These are phyloP conservation scores for Macrochelys suwanniensis DNA, from an alignment of 2,797 vertebrate species.

Conservation along the genomic window DNA sequence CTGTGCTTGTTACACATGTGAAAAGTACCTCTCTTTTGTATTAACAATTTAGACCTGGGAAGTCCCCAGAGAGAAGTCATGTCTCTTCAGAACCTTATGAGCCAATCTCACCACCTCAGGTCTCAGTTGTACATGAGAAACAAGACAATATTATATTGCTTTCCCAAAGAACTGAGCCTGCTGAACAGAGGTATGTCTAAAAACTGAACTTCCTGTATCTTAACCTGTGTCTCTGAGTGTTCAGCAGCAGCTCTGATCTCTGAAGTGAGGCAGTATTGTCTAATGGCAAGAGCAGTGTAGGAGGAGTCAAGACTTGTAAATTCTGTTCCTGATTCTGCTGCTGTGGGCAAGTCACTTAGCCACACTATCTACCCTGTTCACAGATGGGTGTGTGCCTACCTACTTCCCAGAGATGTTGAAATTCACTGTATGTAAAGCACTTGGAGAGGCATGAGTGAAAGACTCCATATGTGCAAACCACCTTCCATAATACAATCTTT, in stretches of 20 bases:
- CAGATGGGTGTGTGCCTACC: neutral
- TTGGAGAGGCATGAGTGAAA: neutral
- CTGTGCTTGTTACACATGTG: neutral
- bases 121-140: slow-evolving; percentile 90
- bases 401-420: neutral
- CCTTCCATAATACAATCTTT: neutral
- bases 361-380: neutral
- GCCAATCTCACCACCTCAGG: slow-evolving; percentile 96
- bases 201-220: neutral
- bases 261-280: neutral
- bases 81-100: slow-evolving; percentile 94
- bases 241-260: neutral
- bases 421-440: neutral
- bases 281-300: neutral
- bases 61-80: slow-evolving; percentile 94
- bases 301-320: neutral
- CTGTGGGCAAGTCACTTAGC: neutral
- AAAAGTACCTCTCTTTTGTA: slow-evolving; percentile 13
- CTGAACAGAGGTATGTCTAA: slow-evolving; percentile 91
- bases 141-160: slow-evolving; percentile 87
- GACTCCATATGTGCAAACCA: neutral
- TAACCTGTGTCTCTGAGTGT: neutral
- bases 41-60: slow-evolving; percentile 88
- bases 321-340: neutral
- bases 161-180: slow-evolving; percentile 89